Base-by-base conservation (phyloP, 2,797 vertebrate species). In the Acanthurus leucopareius region DNA sequence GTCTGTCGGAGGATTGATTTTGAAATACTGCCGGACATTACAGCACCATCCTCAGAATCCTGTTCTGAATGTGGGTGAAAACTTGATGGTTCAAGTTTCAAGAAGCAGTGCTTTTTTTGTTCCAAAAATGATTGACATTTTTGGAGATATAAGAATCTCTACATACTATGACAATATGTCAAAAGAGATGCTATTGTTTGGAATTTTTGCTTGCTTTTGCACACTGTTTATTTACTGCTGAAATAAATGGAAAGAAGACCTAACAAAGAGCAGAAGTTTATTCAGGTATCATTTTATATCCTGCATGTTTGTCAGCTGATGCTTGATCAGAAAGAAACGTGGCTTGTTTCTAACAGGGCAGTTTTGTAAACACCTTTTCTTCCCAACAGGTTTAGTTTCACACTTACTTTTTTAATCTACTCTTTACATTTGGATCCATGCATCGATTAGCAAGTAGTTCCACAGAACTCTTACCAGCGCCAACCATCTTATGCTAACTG, bases 401-500 rank as follows among this genome's bases (percentile, higher is more conserved):
- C 11, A 28, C 32, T 32, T 47, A 20, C 4, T 63, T 75, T 40
- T 8, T 15, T 2, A 47, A 20, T 58, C 32, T 53, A 51, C 32
- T 32, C 13, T 64, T 8, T 28, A 44, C 40, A 47, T 54, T 14
- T 66, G 20, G 9, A 57, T 77, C 48, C 38, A 47, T 25, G 78
- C 60, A 45, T 48, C 64, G 68, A 83, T 81, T 58, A 71, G 10
- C 63, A 80, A 84, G 69, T 9, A 32, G 49, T 7, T 75, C 25
- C 63, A 9, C 52, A 28, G 62, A 74, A 63, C 57, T 8, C 40
- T n/a, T 4, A 83, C n/a, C 35, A 59, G 42, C 68, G 59, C 22
- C 64, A 48, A 56, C 47, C 57, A 8, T 57, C 28, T 74, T 80
- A 86, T 64, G 85, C 85, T 87, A 88, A 66, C 65, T 40, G 52